Base-by-base conservation (phyloP, 2,797 vertebrate genomes). In the Muscicapa comitata region DNA sequence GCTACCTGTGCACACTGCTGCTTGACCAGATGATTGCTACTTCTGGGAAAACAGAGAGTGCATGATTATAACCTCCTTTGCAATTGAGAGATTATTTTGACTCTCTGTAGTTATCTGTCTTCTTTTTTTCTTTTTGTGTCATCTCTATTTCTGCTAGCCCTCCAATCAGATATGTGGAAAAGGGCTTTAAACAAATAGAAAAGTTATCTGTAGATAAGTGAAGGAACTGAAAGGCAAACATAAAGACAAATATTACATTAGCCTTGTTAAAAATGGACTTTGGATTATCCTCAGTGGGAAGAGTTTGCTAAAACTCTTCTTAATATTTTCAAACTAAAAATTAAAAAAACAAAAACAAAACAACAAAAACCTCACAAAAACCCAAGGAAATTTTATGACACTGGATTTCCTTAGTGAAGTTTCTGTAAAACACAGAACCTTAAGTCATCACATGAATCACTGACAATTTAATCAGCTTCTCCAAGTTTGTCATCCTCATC, bases 381-480 rank as follows among this genome's bases (percentile, higher is more conserved):
- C 16, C 21, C 31, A 14, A 51, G 37, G 35, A 20, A 55, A 78
- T 86, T 93, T 84, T 88, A 75, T 93, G 26, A 76, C 38, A 90
- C 37, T 67, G 66, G 90, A 82, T 91, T 88, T 93, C 86, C 91
- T 93, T 89, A 79, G 77, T 9, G 23, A 97, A 96, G 84, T 87
- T 96, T 94, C 81, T 90, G 26, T 84, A 90, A 93, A 96, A 97
- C 70, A 71, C 82, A 76, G 61, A 93, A 81, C 82, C 83, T 90
- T 70, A 90, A 93, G 81, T 93, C 95, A 91, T 88, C 93, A 88
- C 58, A 96, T 96, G 97, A 95, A 55, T 95, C 94, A 85, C 94
- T 97, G 96, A 97, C 97, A 98, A 95, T 95, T 95, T 97, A 97
- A 98, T 97, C 95, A 96, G 91, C 95, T 95, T 90, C 82, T 81